Base-by-base conservation (phyloP, 1,140 invertebrate species). In the Neodiprion pinetum region DNA sequence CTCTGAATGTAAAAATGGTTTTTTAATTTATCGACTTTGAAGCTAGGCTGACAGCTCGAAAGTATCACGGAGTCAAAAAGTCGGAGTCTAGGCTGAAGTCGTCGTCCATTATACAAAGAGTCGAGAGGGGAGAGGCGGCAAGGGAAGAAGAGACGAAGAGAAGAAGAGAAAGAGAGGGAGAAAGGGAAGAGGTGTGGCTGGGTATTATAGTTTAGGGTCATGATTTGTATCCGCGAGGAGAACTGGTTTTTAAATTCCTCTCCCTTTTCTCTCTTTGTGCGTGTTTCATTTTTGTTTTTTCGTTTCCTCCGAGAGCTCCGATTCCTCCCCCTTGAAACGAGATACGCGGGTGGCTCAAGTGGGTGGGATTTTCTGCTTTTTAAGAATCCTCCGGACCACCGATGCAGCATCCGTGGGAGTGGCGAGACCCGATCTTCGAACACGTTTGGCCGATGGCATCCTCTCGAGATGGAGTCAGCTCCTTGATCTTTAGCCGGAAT, bases 21-120 rank as follows among this genome's bases (percentile, higher is more conserved):
- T 61, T 61, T 61, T 61, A 61, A 61, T 61, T 61, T 61, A 61
- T 61, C 53, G 53, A 61, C 53, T 61, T 17, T 17, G n/a, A 61
- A 61, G 11, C 53, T 17, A 12, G n/a, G n/a, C 53, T 61, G 53
- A 61, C 53, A 61, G 53, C 53, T 17, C 53, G 11, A 4, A 40
- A 40, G 28, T 40, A 40, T 40, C 28, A 40, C 28, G 28, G 28
- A 40, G 28, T 40, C 28, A 40, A 40, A 40, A 40, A 40, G 28
- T 5, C 28, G 28, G 28, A 40, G 28, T 40, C 28, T 40, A 4
- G 28, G 28, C 28, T 40, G 28, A 9, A 17, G 53, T 17, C 53
- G 53, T 61, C 53, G 53, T 61, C 53, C 53, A 61, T 61, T 61
- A 40, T 1, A 61, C 53, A 61, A 61, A 61, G 53, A 61, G 53